Percentiles rank a stretch among this genome's conserved stretches.
phyloP scores from a whole-genome alignment of 2,888 invertebrate species.

The Thera britannica region DNA sequence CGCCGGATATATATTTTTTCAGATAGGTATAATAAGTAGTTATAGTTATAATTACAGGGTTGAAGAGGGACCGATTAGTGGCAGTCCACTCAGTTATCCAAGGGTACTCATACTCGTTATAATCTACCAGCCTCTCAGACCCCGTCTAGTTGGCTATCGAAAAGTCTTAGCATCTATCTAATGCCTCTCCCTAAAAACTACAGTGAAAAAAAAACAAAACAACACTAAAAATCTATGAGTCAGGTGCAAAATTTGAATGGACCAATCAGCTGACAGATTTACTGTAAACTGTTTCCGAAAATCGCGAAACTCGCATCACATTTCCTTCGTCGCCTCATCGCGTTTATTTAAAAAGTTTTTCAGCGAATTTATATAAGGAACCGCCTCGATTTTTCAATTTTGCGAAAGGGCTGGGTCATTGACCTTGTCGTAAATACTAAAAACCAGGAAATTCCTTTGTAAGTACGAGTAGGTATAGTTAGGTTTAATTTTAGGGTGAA shows the following conservation, averaged over 20 bases:
- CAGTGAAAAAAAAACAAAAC: neutral
- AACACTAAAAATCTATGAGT: neutral
- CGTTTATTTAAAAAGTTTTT: slow-evolving; percentile 19
- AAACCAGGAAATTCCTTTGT: neutral
- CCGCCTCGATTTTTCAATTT: neutral
- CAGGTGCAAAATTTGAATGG: neutral
- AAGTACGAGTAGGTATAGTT: too few species aligned
- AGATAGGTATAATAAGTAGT: too few species aligned
- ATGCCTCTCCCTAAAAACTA: too few species aligned
- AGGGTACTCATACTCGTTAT: too few species aligned
- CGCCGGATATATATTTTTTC: too few species aligned
- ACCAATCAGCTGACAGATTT: slow-evolving; percentile 8
- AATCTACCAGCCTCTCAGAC: too few species aligned
- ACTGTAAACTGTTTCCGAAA: slow-evolving; percentile 16
- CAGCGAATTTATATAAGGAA: slow-evolving; percentile 11
- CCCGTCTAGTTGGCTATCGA: too few species aligned
- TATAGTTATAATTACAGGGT: too few species aligned
- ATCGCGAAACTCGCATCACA: slow-evolving; percentile 12
- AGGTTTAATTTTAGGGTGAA: neutral
- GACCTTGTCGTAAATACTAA: slow-evolving; percentile 2
- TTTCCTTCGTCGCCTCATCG: slow-evolving; percentile 6
- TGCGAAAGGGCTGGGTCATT: slow-evolving; percentile 4
- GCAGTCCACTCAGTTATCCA: too few species aligned
- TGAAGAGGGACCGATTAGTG: too few species aligned
- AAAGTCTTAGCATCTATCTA: too few species aligned